Evolutionary conservation across 2,113 vertebrate genomes (phyloP).

Genomic region (Tichodroma muraria): DNA sequence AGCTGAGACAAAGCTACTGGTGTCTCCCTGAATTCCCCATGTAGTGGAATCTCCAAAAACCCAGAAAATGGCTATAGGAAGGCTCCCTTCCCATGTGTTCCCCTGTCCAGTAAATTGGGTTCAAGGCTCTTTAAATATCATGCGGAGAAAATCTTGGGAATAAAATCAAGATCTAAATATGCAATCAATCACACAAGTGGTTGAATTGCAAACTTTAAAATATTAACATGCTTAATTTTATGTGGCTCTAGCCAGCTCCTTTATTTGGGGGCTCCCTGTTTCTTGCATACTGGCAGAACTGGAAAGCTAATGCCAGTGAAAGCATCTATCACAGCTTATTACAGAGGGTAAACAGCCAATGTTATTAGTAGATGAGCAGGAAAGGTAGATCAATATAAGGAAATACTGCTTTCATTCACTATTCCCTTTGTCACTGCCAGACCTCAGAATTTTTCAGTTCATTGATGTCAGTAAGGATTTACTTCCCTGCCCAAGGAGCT

Average conservation of each 20-base stretch:
- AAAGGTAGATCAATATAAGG: slow-evolving; percentile 54
- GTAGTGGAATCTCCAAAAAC: not conserved
- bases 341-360: not conserved
- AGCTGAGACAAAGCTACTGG: not conserved
- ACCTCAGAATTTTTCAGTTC: slow-evolving; percentile 50
- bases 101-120: not conserved
- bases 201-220: not conserved
- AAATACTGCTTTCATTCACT: slow-evolving; percentile 54
- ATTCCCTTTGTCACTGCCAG: slow-evolving; percentile 59
- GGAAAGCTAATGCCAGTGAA: not conserved
- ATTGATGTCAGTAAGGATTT: slow-evolving; percentile 56
- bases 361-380: slow-evolving; percentile 41
- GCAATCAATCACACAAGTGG: not conserved
- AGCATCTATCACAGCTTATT: not conserved
- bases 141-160: not conserved
- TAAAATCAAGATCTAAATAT: not conserved
- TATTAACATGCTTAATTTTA: not conserved
- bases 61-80: not conserved
- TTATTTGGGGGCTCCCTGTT: not conserved
- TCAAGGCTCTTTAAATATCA: not conserved
- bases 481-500: slow-evolving; percentile 23
- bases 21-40: not conserved
- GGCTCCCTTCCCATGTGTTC: not conserved
- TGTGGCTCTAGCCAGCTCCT: not conserved
- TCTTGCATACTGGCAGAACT: not conserved